Evolutionary conservation across 2,888 invertebrate species (phyloP).

Genomic region (Trachelus iudaicus): DNA sequence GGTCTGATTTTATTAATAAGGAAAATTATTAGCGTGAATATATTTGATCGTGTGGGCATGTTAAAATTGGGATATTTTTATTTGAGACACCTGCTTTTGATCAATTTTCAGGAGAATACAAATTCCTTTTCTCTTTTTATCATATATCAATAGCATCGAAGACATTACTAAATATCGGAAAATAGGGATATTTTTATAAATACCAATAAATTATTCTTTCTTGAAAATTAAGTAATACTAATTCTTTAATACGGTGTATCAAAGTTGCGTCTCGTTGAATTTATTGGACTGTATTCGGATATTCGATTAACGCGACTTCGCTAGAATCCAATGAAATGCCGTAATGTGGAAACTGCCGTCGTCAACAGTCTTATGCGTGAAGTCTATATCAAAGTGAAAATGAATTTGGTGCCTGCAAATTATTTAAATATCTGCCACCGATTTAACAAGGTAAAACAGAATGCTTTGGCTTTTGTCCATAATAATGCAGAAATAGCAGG

Average conservation of each 20-base stretch:
- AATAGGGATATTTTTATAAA: background rate
- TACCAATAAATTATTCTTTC: background rate
- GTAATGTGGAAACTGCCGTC: background rate
- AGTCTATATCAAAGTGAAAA: background rate
- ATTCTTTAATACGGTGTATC: background rate
- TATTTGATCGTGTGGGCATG: background rate
- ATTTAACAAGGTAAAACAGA: background rate
- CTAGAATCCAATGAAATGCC: background rate
- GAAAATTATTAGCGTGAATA: background rate
- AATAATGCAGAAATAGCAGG: background rate
- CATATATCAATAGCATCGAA: no score
- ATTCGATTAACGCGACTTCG: background rate
- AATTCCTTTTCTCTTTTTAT: background rate
- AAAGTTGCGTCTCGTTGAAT: background rate
- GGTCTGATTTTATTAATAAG: background rate
- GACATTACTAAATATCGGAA: background rate
- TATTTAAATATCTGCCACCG: background rate
- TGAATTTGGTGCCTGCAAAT: background rate
- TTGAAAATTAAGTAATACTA: background rate
- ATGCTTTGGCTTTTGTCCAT: background rate
- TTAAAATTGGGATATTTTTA: background rate
- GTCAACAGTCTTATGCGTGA: background rate
- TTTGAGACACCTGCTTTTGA: no score
- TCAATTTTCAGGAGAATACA: background rate
- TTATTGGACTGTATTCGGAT: background rate